A percentile compares a stretch with the other conserved stretches of the same genome.
phyloP scores from a whole-genome alignment of 92 coral and sea anemone genomes.

The Porites divaricata region DNA sequence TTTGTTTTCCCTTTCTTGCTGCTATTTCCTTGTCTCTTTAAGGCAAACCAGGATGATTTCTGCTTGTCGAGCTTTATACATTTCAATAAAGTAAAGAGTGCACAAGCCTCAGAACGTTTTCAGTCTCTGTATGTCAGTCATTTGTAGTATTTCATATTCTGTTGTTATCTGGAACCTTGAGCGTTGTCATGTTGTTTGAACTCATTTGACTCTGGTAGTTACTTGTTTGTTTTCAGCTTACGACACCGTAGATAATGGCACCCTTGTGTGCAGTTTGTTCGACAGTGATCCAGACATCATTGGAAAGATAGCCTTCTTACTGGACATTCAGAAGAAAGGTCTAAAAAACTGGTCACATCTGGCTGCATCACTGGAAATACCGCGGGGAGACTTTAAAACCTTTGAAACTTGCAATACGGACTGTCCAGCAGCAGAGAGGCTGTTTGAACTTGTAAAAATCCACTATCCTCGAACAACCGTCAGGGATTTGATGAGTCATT shows the following conservation, averaged over 20 bases:
- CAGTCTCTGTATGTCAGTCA: too few species aligned
- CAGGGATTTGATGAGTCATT: not conserved
- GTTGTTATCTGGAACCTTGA: too few species aligned
- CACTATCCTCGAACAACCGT: conserved; percentile 9
- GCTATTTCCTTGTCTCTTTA: not conserved
- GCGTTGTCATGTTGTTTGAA: too few species aligned
- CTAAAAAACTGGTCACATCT: conserved; percentile 24
- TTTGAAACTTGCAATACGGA: conserved; percentile 10
- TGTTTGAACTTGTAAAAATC: conserved; percentile 12
- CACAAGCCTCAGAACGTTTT: too few species aligned
- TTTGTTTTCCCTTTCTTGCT: too few species aligned
- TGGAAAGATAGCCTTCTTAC: conserved; percentile 17
- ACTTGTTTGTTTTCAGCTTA: not conserved
- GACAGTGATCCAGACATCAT: conserved; percentile 43
- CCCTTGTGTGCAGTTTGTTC: conserved; percentile 17
- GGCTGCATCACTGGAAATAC: not conserved
- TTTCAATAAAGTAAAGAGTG: too few species aligned
- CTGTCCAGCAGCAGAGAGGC: conserved; percentile 11
- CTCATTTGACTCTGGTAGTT: too few species aligned
- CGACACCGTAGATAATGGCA: not conserved
- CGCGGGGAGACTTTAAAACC: not conserved
- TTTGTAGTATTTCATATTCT: too few species aligned
- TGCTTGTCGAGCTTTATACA: too few species aligned
- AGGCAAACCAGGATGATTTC: too few species aligned
- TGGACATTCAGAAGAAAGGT: conserved; percentile 15